Evolutionary conservation across 2,888 invertebrate species (phyloP), one percentile per base, ranked within the genome.

Genomic region (Elegia similella): DNA sequence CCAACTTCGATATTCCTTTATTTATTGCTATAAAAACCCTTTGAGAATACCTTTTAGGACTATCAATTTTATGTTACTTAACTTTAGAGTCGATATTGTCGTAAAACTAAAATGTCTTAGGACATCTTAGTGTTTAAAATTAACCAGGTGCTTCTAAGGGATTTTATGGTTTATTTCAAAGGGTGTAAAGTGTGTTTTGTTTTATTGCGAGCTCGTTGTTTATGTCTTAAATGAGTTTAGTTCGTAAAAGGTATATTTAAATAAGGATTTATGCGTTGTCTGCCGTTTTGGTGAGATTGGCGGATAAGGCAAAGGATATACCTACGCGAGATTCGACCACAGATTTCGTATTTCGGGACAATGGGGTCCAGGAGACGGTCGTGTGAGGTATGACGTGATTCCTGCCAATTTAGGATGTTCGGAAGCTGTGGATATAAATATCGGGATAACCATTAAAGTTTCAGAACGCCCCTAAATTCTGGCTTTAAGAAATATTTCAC

Each of bases 1-100:
- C 84, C 87, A 88, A 86, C 89, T 88, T 88, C 89, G 88, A 89
- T 91, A 89, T 88, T 90, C 88, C 88, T 91, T 91, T 91, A 91
- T 91, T 90, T 91, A 91, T 89, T 85, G 79, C 88, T 87, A 88
- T 88, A 88, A 89, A 89, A 89, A 86, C 88, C 84, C 80, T 82
- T 83, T 73, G 62, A 64, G 61, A 57, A 15, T 29, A 50, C 30
- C 2, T 6, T 64, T 64, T 1, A 16, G 29, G 0, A 78, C 62
- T 64, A 48, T 60, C 42, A 62, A 73, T 77, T 59, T 60, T 75
- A 78, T 5, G 0, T 0, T 0, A 0, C 1, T 3, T 0, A 0
- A 0, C 0, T 0, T 0, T 58, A 69, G 58, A 68, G 67, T 60
- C 23, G 15, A 64, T 65, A 62, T 73, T 72, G 0, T 7, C 52